phyloP scores from a whole-genome alignment of 2,797 vertebrate genomes.

The Knipowitschia caucasica region DNA sequence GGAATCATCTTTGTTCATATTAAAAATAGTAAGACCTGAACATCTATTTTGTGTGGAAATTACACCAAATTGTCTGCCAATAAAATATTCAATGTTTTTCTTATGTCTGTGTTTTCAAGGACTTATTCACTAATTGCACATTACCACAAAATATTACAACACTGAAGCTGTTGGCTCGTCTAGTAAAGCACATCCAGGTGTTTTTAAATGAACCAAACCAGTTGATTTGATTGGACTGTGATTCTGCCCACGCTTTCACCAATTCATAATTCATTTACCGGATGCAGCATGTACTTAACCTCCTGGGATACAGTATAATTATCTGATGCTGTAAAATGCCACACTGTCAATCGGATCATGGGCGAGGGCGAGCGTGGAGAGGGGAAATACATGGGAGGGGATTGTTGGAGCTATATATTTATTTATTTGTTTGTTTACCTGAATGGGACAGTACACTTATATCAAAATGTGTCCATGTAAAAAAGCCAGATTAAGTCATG shows the following conservation, averaged over 20 bases:
- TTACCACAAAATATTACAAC: neutral
- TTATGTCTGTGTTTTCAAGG: too few relatives aligned
- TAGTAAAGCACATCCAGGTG: neutral
- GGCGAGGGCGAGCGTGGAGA: neutral
- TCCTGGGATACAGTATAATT: neutral
- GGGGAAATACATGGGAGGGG: neutral
- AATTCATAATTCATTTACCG: slow-evolving; percentile 1
- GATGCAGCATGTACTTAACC: neutral
- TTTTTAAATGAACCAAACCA: neutral
- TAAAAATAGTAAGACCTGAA: neutral
- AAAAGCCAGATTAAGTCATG: too few relatives aligned
- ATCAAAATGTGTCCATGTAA: too few relatives aligned
- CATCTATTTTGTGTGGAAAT: too few relatives aligned
- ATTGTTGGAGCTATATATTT: neutral
- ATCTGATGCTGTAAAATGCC: neutral
- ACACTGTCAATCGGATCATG: neutral
- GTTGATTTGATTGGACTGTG: neutral
- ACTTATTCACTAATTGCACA: neutral
- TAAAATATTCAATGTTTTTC: too few relatives aligned
- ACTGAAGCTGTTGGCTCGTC: neutral
- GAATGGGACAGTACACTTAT: too few relatives aligned
- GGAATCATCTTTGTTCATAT: neutral
- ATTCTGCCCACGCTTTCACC: neutral
- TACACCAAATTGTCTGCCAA: too few relatives aligned
- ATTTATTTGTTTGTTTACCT: too few relatives aligned